Evolutionary conservation across 1,140 invertebrate genomes (phyloP), one percentile per base, ranked within the genome.

Genomic region (Papilio dardanus): DNA sequence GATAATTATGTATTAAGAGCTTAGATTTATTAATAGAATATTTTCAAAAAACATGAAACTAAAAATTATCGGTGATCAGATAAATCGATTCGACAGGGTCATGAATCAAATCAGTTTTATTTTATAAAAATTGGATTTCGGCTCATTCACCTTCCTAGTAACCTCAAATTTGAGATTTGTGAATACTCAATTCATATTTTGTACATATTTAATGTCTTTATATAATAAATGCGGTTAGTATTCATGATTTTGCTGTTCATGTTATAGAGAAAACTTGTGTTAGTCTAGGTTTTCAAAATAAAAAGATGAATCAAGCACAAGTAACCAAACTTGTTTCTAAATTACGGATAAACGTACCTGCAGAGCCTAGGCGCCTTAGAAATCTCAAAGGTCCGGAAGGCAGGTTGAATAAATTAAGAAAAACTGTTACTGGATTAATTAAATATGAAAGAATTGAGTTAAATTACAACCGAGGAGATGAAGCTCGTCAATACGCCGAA

Each of bases 371-470:
- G 33, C 95, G 94, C 74, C 94, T 98, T n/a, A 94, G 89, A 78
- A 95, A 95, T 87, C 69, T 92, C 0, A 94, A 96, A 79, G 97
- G 97, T 1, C 96, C 96, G 0, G 94, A 96, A 89, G 97, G 97
- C 12, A 95, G 98, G 80, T 80, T 98, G 69, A 93, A 95, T 37
- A 97, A 96, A 93, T 89, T 99, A 74, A 92, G 96, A 77, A 96
- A 97, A 94, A 96, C 96, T 68, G 95, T 99, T 1, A 98, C 97
- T 1, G 97, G 96, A 12, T 93, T 99, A 67, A 92, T 99, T 5
- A 98, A 98, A 92, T 96, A 97, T 93, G 98, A 99, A 94, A 94
- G 98, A 83, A 95, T 99, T 84, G 98, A 99, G 94, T 80, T 98
- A 6, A 96, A 96, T 88, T 96, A 95, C 83, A 94, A 94, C 24